These are phyloP conservation scores for Coenonympha glycerion DNA, from an alignment of 2,888 invertebrate species.

Conservation along the genomic window DNA sequence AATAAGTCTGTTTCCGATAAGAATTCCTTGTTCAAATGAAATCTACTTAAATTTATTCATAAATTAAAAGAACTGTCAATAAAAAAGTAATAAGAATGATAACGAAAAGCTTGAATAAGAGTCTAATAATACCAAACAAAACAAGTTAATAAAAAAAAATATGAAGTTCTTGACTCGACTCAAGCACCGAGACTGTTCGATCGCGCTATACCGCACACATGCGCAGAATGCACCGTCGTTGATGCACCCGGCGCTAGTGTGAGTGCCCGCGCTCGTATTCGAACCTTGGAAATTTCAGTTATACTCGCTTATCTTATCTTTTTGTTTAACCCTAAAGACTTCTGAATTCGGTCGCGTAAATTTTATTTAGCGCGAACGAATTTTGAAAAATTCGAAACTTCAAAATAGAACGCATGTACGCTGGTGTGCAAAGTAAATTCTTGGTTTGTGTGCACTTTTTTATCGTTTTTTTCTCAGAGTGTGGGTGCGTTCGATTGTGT, in stretches of 20 bases:
- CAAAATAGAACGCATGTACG: slow-evolving; percentile 37
- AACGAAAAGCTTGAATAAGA: background rate
- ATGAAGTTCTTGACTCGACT: slow-evolving; percentile 23
- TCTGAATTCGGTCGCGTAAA: slow-evolving; percentile 36
- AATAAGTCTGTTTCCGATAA: too few species aligned
- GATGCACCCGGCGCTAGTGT: slow-evolving; percentile 45
- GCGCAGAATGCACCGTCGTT: slow-evolving; percentile 56
- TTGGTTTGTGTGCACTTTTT: slow-evolving; percentile 64
- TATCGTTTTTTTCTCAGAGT: slow-evolving; percentile 73
- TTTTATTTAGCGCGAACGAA: slow-evolving; percentile 27
- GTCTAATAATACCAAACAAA: background rate
- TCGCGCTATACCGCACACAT: slow-evolving; percentile 52
- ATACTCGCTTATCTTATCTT: slow-evolving; percentile 57
- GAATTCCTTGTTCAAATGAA: too few species aligned
- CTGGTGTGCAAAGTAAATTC: slow-evolving; percentile 34
- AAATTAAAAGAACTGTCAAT: too few species aligned
- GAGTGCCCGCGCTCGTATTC: slow-evolving; percentile 58
- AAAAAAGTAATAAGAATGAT: background rate
- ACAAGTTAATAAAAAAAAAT: slow-evolving; percentile 11
- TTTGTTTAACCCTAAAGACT: slow-evolving; percentile 49
- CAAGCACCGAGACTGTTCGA: slow-evolving; percentile 29
- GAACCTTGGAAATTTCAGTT: slow-evolving; percentile 67
- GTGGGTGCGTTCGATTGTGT: slow-evolving; percentile 74
- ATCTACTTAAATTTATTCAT: too few species aligned
- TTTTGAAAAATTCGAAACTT: slow-evolving; percentile 32